Evolutionary conservation across 2,888 invertebrate genomes (phyloP), one percentile per base, ranked within the genome.

Genomic region (Tetragonisca angustula): DNA sequence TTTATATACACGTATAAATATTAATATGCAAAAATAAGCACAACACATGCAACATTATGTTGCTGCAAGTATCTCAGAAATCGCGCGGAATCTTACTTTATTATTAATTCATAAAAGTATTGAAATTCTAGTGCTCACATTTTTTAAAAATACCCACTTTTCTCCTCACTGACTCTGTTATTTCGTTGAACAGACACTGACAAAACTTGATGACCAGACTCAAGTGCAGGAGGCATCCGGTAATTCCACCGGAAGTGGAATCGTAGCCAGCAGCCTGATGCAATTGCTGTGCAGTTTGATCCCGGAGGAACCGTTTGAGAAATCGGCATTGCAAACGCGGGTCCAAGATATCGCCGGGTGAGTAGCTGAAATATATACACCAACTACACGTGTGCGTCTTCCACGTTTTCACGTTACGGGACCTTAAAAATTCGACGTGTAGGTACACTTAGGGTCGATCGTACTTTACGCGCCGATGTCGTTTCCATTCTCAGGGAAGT

Each of bases 341-440:
- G 92, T 96, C 56, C 96, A 96, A 88, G 96, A 96, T 91, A 95
- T 96, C 77, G 94, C 95, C 65, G 96, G 96, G 96, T 96, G 93
- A 95, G 95, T 94, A 65, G 19, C 69, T 71, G 50, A 76, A 83
- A 36, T 27, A 27, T 27, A 27, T 50, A 62, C 32, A 56, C 1
- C 56, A 11, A 11, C 3, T 32, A 32, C 32, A 4, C 21, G n/a
- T 64, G 68, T 70, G 61, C 64, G 19, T 36, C 43, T 21, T 36
- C 52, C 50, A 52, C 36, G 49, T 77, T 73, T 49, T 59, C 68
- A 49, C 32, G 74, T 75, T 85, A 88, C 59, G 75, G 50, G 69
- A 78, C 27, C 79, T 56, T 68, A 78, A 83, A 83, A 75, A 43
- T 79, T 76, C 71, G 52, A 78, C 79, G 70, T 54, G 21, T 43